A percentile compares a stretch with the other conserved stretches of the same genome.
Conservation (phyloP, 2,113 vertebrate species). For the Rhea americana region DNA sequence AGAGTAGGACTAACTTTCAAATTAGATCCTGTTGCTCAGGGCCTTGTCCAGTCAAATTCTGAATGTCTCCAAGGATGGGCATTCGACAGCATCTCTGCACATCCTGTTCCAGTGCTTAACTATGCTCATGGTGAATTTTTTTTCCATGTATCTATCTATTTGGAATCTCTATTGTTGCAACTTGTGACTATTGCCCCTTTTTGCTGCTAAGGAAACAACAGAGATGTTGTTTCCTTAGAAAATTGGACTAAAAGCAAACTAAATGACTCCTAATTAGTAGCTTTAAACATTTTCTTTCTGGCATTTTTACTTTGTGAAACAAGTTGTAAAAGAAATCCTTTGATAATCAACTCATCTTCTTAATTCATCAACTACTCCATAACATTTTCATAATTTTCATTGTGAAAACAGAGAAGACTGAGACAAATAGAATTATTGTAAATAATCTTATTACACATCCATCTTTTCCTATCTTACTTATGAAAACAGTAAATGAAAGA, state of each 20-base stretch:
- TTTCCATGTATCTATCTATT: rapidly evolving
- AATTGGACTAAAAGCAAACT: not conserved
- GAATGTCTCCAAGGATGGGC: not conserved
- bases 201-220: not conserved
- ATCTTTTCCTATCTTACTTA: not conserved
- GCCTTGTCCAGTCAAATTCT: not conserved
- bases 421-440: not conserved
- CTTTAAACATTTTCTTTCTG: not conserved
- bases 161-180: not conserved
- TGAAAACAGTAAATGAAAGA: not conserved
- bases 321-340: not conserved
- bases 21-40: not conserved
- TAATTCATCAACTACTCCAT: not conserved
- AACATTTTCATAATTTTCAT: not conserved
- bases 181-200: not conserved
- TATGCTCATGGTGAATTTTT: not conserved
- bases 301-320: not conserved
- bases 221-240: not conserved
- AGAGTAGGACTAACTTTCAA: not conserved
- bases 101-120: not conserved
- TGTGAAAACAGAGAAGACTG: not conserved
- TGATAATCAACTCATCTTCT: not conserved
- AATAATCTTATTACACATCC: not conserved
- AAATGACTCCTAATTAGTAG: not conserved
- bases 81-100: not conserved